Base-by-base conservation (phyloP, 2,888 invertebrate species). In the Anoplius nigerrimus region DNA sequence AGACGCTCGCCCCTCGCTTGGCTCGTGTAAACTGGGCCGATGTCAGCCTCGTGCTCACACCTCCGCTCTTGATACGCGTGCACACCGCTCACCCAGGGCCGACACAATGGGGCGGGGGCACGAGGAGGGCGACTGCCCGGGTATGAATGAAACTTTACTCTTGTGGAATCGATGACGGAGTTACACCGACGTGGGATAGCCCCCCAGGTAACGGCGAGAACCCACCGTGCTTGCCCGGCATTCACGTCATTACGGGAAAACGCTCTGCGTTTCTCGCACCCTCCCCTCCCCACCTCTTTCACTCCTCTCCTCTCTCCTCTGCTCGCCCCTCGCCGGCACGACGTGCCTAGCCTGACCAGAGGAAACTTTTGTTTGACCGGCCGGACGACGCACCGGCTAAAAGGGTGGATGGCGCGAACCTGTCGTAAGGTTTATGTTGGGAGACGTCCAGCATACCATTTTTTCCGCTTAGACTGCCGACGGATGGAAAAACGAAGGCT, bases 61-160 rank as follows among this genome's bases (percentile, higher is more conserved):
- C 77, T 78, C 78, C 78, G 69, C 75, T 67, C 52, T 46, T 71
- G 73, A 64, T 75, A 78, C 77, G 77, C 77, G 78, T 78, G 71
- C 71, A 73, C 61, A 73, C 61, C 71, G 60, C 63, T 68, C 71
- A 59, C 61, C 52, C 56, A 21, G 24, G 59, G 13, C 34, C 34
- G 34, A 34, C 34, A 34, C 20, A 22, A 45, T 4, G 8, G 13
- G 22, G 16, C 22, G 20, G 51, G 56, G 66, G 52, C 22, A 52
- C 20, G 48, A 42, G 58, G 58, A 45, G 45, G 45, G 42, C 22
- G 24, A 48, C 34, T 18, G n/a, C n/a, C n/a, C 27, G 27, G 54
- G 51, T n/a, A 11, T 43, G 34, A 22, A 24, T 8, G 20, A 20
- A 27, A 52, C n/a, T 18, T 34, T 34, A 34, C 34, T 34, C 34